These are phyloP conservation scores for Macaria liturata DNA, from an alignment of 2,888 invertebrate species.

Conservation along the genomic window DNA sequence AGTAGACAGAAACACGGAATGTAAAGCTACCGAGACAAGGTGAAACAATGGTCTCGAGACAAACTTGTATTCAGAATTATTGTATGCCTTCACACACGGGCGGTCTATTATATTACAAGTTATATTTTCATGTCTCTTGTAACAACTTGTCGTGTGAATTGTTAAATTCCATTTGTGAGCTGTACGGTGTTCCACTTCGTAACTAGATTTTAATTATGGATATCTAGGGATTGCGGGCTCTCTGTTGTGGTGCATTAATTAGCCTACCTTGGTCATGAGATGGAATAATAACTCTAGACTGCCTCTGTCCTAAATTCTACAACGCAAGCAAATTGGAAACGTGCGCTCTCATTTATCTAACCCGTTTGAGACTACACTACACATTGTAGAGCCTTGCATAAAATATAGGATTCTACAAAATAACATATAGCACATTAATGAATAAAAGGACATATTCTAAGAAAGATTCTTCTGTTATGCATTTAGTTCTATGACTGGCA, in stretches of 20 bases:
- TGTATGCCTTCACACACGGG: constrained; percentile 45
- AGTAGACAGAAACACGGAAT: constrained; percentile 18
- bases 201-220: constrained; percentile 80
- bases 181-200: constrained; percentile 63
- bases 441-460: no score
- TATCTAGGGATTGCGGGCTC: constrained; percentile 60
- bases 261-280: constrained; percentile 31
- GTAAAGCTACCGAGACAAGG: constrained; percentile 29
- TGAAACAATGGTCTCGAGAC: constrained; percentile 39
- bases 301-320: constrained; percentile 2
- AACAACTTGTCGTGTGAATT: constrained; percentile 72
- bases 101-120: constrained; percentile 54
- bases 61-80: constrained; percentile 39
- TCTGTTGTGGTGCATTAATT: constrained; percentile 46
- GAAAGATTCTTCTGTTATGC: no score
- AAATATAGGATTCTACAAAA: no score
- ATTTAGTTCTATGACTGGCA: constrained; percentile 23
- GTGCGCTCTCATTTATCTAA: background rate
- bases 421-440: no score
- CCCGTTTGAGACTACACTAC: background rate
- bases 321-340: background rate
- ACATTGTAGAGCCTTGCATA: background rate
- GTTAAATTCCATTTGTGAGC: constrained; percentile 76
- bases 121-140: constrained; percentile 62
- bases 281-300: constrained; percentile 30